Conservation (phyloP, 2,888 invertebrate genomes). For the Noctuana brunneofusca region DNA sequence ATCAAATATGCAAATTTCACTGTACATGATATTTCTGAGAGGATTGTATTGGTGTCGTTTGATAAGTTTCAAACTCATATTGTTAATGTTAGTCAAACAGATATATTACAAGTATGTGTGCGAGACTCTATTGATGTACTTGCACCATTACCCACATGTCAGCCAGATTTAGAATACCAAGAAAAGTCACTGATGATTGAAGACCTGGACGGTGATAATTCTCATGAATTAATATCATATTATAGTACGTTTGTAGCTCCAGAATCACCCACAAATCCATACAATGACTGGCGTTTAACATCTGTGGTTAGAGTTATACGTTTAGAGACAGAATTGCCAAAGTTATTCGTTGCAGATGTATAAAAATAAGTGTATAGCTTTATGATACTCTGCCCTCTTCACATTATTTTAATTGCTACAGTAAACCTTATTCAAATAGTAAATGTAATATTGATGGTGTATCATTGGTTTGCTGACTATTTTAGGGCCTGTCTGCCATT, state of each 20-base stretch:
- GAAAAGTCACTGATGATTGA: constrained; percentile 88
- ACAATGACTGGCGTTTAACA: constrained; percentile 84
- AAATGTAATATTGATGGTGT: too few species aligned
- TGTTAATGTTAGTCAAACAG: constrained; percentile 91
- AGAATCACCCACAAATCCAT: constrained; percentile 60
- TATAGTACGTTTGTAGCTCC: constrained; percentile 85
- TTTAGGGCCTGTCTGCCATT: too few species aligned
- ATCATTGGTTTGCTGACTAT: too few species aligned
- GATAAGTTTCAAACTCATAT: constrained; percentile 87
- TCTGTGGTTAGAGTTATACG: constrained; percentile 87
- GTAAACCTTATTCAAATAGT: neutral
- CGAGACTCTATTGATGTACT: constrained; percentile 61
- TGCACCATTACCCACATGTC: constrained; percentile 80
- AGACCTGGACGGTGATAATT: constrained; percentile 89
- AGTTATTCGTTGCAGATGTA: constrained; percentile 82
- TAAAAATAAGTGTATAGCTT: constrained; percentile 44
- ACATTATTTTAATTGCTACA: neutral
- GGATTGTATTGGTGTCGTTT: constrained; percentile 90
- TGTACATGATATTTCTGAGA: constrained; percentile 85
- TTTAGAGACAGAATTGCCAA: constrained; percentile 88
- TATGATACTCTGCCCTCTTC: neutral
- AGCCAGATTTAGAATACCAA: constrained; percentile 89
- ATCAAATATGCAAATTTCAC: constrained; percentile 76
- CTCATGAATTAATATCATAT: constrained; percentile 90
- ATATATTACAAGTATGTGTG: constrained; percentile 88